Percentiles rank a stretch among this genome's conserved stretches.
phyloP scores from a whole-genome alignment of 2,888 invertebrate genomes.

The Tuberolachnus salignus region DNA sequence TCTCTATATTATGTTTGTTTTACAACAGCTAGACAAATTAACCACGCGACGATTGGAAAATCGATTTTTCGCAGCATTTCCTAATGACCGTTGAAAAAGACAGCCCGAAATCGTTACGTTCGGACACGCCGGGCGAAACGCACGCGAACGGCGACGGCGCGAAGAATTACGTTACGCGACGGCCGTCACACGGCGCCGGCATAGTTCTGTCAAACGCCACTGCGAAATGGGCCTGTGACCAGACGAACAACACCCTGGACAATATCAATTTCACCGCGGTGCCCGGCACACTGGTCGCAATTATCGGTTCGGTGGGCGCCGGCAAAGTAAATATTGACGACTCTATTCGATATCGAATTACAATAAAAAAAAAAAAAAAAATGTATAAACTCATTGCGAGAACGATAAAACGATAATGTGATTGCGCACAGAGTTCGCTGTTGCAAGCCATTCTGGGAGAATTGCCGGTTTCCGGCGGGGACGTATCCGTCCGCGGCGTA shows the following conservation, averaged over 20 bases:
- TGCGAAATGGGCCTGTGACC: slow-evolving; percentile 66
- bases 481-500: slow-evolving; percentile 71
- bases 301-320: slow-evolving; percentile 78
- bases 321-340: too few relatives aligned
- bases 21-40: too few relatives aligned
- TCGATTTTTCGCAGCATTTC: slow-evolving; percentile 62
- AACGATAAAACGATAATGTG: too few relatives aligned
- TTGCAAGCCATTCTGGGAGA: slow-evolving; percentile 80
- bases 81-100: slow-evolving; percentile 63
- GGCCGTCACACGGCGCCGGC: slow-evolving; percentile 61
- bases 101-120: background rate
- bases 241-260: slow-evolving; percentile 66
- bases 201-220: slow-evolving; percentile 63
- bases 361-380: too few relatives aligned
- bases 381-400: slow-evolving; percentile 58
- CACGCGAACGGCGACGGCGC: too few relatives aligned
- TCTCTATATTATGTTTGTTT: background rate
- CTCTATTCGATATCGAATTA: too few relatives aligned
- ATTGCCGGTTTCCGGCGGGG: slow-evolving; percentile 70
- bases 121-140: too few relatives aligned
- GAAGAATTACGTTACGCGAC: too few relatives aligned
- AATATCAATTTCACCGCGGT: slow-evolving; percentile 66
- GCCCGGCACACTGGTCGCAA: slow-evolving; percentile 70
- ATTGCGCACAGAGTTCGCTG: slow-evolving; percentile 73
- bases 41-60: too few relatives aligned